Evolutionary conservation across 2,113 vertebrate species (phyloP).

Genomic region (Calyptommatus sinebrachiatus): DNA sequence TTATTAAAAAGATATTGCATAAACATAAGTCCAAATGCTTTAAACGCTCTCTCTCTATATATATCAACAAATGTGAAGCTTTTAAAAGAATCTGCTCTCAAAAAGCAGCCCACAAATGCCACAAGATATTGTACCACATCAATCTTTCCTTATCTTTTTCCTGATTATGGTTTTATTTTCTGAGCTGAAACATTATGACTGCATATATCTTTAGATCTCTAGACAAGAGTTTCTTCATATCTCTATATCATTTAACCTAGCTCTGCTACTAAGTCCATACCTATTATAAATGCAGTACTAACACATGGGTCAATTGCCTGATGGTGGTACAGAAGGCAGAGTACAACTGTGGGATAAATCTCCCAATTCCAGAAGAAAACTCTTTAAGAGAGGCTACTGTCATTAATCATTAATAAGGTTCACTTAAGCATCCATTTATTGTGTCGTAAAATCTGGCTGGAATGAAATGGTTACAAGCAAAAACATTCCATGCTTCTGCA

Average conservation of each 20-base stretch:
- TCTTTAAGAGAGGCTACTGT: slow-evolving; percentile 46
- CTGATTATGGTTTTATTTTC: slow-evolving; percentile 47
- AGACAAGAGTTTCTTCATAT: slow-evolving; percentile 48
- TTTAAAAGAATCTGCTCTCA: slow-evolving; percentile 28
- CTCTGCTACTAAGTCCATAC: neutral
- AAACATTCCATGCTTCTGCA: slow-evolving; percentile 60
- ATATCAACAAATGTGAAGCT: slow-evolving; percentile 47
- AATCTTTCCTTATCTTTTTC: slow-evolving; percentile 56
- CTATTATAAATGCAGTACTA: slow-evolving; percentile 14
- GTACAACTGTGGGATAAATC: slow-evolving; percentile 33
- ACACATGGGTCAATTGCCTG: slow-evolving; percentile 23
- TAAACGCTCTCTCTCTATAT: slow-evolving; percentile 24
- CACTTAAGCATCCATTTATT: slow-evolving; percentile 57
- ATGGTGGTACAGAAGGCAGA: neutral
- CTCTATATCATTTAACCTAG: slow-evolving; percentile 39
- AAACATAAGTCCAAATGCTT: slow-evolving; percentile 36
- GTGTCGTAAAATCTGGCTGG: slow-evolving; percentile 51
- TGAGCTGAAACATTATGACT: slow-evolving; percentile 54
- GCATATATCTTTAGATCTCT: slow-evolving; percentile 38
- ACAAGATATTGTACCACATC: slow-evolving; percentile 53
- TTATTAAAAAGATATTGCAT: slow-evolving; percentile 5
- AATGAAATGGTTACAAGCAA: slow-evolving; percentile 59
- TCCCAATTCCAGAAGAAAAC: slow-evolving; percentile 56
- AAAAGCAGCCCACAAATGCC: slow-evolving; percentile 52
- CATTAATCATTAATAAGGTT: slow-evolving; percentile 64